Evolutionary conservation across 2,113 vertebrate genomes (phyloP).

Genomic region (zebrafish (Danio rerio)): GRCz12tu NC_133196.1:4462001-4462500

Average conservation of each 20-base stretch:
- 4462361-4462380: background rate
- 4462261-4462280: conserved; percentile 12
- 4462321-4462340: conserved; percentile 20
- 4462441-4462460: too few species aligned
- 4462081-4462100: too few species aligned
- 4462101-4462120: too few species aligned
- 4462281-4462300: conserved; percentile 9
- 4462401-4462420: background rate
- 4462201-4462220: background rate
- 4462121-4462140: too few species aligned
- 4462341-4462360: conserved; percentile 12
- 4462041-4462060: too few species aligned
- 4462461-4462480: too few species aligned
- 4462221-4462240: background rate
- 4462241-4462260: background rate
- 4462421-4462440: too few species aligned
- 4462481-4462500: too few species aligned
- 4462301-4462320: conserved; percentile 45
- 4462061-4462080: too few species aligned
- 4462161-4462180: too few species aligned
- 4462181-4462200: too few species aligned
- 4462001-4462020: background rate
- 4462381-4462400: background rate
- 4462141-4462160: too few species aligned
- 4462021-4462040: background rate